Base-by-base conservation (phyloP, 1,140 invertebrate genomes). In the Hydropsyche tenuis region DNA sequence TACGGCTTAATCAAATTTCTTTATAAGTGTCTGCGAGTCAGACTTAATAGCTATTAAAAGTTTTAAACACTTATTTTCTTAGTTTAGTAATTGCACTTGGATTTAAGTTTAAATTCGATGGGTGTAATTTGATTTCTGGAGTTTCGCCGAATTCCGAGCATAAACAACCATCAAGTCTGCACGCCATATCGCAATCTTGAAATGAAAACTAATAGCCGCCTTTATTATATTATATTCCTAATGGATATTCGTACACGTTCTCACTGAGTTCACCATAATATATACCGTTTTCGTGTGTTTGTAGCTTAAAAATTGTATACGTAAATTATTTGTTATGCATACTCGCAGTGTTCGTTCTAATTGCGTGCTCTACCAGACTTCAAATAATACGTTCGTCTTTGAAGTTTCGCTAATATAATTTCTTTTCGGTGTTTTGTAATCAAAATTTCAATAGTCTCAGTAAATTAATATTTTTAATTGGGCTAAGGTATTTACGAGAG, bases 31-130 rank as follows among this genome's bases (percentile, higher is more conserved):
- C 75, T 77, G 75, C 64, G 68, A 70, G 62, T 51, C 69, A 65
- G 73, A 77, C 72, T 77, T 77, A 74, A 68, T 71, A 73, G 73
- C 75, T 73, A 74, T 77, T 74, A 77, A 77, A 77, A 77, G 69
- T 77, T 77, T 77, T 72, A 72, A 77, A 77, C 75, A 77, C 75
- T 77, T 77, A 77, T 77, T 77, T 77, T 77, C 73, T 74, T 71
- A 74, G 72, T 74, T 73, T 74, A 74, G 73, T 77, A 77, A 77
- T 77, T 77, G 75, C 75, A 77, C 75, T 77, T 77, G 69, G 68
- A 72, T 69, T 77, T 74, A 72, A 77, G 72, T 77, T 77, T 77
- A 74, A 77, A 74, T 77, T 77, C 75, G 75, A 77, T 77, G 73
- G 48, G 75, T 74, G 72, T 77, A 77, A 77, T 77, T 77, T 73